Base-by-base conservation (phyloP, 2,797 vertebrate species). In the Anolis apletophallus region DNA sequence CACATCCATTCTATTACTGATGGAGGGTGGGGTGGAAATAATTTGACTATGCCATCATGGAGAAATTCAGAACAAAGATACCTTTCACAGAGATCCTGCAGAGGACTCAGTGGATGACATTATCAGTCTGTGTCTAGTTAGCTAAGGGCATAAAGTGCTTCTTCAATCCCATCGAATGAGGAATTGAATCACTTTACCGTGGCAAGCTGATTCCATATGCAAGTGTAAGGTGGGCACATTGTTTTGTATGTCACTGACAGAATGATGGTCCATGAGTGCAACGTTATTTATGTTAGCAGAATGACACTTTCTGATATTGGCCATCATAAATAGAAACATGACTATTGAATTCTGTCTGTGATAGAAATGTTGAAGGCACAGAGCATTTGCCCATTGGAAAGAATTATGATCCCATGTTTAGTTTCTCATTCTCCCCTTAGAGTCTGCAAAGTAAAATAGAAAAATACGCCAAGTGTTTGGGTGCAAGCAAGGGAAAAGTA, bases 361-460 rank as follows among this genome's bases (percentile, higher is more conserved):
- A 61, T 74, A 59, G 59, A 74, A 13, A 54, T 54, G 50, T 76
- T 54, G 50, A 76, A 76, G 26, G 29, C 29, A 76, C 74, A 29
- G 74, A 32, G 13, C 26, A n/a, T 50, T 76, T 76, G 5, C 29
- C 50, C 50, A 52, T n/a, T 29, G 26, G 50, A 52, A n/a, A 52
- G 73, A 50, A 26, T 75, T 52, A 75, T 50, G 46, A 75, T 1
- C 26, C 26, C 3, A 7, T 75, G 26, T 52, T 46, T 50, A 32
- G 5, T 32, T 26, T 61, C 61, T 64, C 46, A 73, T 80, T 61
- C 34, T 71, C 54, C 17, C 52, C 21, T 26, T 32, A 9, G 9
- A 40, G 3, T 71, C 55, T 59, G 36, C 14, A 84, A 76, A 85
- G 54, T 77, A 69, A 79, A 85, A 54, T 77, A 46, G 59, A 73